phyloP scores from a whole-genome alignment of 2,797 vertebrate genomes.

The Halcyon smyrnensis region DNA sequence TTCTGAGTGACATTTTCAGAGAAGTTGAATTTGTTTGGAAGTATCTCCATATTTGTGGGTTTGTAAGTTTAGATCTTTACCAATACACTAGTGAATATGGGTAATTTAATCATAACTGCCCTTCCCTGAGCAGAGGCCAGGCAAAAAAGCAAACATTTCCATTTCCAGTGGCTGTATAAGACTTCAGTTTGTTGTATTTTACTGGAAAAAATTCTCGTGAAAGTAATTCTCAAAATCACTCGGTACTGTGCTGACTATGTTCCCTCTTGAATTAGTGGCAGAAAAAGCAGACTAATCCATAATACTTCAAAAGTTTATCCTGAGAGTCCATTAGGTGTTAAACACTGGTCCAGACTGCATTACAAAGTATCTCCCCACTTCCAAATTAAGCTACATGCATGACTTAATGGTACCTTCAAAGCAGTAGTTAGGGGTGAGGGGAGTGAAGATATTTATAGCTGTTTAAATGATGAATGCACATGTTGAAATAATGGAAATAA shows the following conservation, averaged over 20 bases:
- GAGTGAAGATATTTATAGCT: background rate
- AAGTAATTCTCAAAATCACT: background rate
- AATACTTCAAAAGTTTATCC: background rate
- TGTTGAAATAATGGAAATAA: background rate
- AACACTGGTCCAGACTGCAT: background rate
- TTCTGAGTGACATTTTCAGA: conserved; percentile 12
- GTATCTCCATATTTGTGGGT: background rate
- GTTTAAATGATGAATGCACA: background rate
- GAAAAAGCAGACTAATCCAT: background rate
- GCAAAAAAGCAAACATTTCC: background rate
- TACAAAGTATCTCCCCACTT: background rate
- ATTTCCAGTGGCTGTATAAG: background rate
- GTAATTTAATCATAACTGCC: background rate
- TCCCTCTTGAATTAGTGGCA: background rate
- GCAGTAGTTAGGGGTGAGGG: background rate
- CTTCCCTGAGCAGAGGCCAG: background rate
- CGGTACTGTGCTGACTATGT: background rate
- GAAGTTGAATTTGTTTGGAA: conserved; percentile 17
- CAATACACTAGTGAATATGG: background rate
- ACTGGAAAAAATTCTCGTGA: background rate
- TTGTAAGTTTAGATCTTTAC: background rate
- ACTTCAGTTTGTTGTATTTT: background rate
- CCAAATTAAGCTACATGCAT: background rate
- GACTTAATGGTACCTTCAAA: background rate
- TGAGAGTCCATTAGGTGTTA: background rate